Percentiles rank a stretch among this genome's conserved stretches.
phyloP scores from a whole-genome alignment of 1,140 invertebrate genomes.

The Drosophila nebulosa region DNA sequence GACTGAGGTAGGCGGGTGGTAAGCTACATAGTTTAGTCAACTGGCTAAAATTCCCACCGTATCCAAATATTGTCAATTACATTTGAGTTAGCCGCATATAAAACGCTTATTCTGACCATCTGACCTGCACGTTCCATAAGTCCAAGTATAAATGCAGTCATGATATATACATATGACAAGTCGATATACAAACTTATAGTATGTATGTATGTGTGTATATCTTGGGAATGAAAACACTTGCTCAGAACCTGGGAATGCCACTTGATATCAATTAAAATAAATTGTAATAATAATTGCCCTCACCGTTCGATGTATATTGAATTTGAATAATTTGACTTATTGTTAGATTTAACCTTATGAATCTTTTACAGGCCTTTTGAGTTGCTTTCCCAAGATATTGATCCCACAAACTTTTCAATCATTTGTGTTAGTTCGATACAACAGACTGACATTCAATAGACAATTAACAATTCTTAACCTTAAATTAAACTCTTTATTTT shows the following conservation, averaged over 20 bases:
- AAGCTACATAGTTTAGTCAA: slow-evolving; percentile 2
- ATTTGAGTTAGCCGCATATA: slow-evolving; percentile 9
- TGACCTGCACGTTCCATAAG: slow-evolving; percentile 36
- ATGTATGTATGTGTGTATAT: slow-evolving; percentile 19
- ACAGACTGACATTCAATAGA: too few relatives aligned
- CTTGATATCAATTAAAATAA: slow-evolving; percentile 70
- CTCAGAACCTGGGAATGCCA: slow-evolving; percentile 35
- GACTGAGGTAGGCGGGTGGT: background rate
- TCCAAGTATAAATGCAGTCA: slow-evolving; percentile 44
- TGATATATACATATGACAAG: slow-evolving; percentile 6
- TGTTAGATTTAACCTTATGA: background rate
- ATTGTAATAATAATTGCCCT: slow-evolving; percentile 55
- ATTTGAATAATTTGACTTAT: slow-evolving; percentile 28
- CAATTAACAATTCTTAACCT: too few relatives aligned
- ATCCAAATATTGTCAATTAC: slow-evolving; percentile 50
- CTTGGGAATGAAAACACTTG: slow-evolving; percentile 70
- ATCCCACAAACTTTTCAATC: background rate
- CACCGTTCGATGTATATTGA: slow-evolving; percentile 32
- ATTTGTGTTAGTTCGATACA: too few relatives aligned
- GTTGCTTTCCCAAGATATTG: background rate
- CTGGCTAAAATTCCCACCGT: slow-evolving; percentile 33
- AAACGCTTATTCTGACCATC: too few relatives aligned
- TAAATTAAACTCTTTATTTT: too few relatives aligned
- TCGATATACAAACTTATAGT: slow-evolving; percentile 7
- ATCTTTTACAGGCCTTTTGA: slow-evolving; percentile 5